A percentile compares a stretch with the other conserved stretches of the same genome.
phyloP scores from a whole-genome alignment of 2,113 vertebrate species.

The Geococcyx californianus region DNA sequence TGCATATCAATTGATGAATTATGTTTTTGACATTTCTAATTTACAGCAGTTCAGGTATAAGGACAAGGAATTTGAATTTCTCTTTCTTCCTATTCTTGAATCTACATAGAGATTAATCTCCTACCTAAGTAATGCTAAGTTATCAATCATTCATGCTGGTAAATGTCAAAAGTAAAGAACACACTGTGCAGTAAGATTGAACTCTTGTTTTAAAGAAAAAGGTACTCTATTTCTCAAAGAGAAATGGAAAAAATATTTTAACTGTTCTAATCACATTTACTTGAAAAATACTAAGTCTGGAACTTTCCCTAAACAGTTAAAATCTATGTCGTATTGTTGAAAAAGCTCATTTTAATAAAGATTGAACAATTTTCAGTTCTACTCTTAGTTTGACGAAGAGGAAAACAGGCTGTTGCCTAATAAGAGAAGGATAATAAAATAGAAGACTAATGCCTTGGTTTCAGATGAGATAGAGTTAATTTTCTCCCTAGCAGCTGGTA shows the following conservation, averaged over 20 bases:
- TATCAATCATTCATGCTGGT: slow-evolving; percentile 64
- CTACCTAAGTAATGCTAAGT: slow-evolving; percentile 16
- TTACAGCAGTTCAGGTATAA: slow-evolving; percentile 41
- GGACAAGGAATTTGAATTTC: slow-evolving; percentile 50
- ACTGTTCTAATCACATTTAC: neutral
- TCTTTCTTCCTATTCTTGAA: slow-evolving; percentile 35
- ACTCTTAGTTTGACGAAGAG: neutral
- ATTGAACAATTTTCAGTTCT: neutral
- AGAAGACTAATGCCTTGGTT: neutral
- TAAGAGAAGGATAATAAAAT: neutral
- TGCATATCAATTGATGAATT: slow-evolving; percentile 56
- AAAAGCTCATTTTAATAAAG: neutral
- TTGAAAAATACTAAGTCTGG: neutral
- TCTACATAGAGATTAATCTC: slow-evolving; percentile 68
- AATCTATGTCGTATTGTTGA: neutral
- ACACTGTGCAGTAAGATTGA: neutral
- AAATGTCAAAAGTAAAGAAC: slow-evolving; percentile 60
- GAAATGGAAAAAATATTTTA: neutral
- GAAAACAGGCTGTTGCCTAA: neutral
- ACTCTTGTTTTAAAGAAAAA: slow-evolving; percentile 1
- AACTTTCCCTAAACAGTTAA: neutral
- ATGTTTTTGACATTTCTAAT: slow-evolving; percentile 56
- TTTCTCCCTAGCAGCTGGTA: no score
- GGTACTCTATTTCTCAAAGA: neutral
- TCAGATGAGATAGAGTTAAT: no score